Base-by-base conservation (phyloP, 37 sponge, comb jelly and placozoan genomes). In the Cliona cf. orientalis region DNA sequence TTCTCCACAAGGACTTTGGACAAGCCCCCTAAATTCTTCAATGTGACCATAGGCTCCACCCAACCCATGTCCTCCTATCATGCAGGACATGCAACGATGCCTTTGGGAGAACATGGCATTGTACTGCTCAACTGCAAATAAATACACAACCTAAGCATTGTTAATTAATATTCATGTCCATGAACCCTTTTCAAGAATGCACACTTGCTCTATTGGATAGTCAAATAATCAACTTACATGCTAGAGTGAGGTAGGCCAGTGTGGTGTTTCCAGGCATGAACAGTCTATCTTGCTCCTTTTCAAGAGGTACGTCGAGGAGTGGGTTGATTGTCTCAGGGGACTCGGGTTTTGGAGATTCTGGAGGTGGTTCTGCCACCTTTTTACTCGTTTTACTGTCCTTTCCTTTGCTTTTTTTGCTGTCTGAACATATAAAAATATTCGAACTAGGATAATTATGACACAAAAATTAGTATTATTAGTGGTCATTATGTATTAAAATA, bases 191-290 rank as follows among this genome's bases (percentile, higher is more conserved):
- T n/a, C n/a, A n/a, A n/a, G n/a, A n/a, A 49, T 49, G 55, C 55
- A 49, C 55, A 11, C 11, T 19, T 19, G 55, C 55, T 19, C 11
- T 11, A 19, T 49, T 49, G 14, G 17, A 17, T 17, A 49, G 17
- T 49, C 11, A 17, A 11, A 49, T 49, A 49, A 62, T 6, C 23
- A 28, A 37, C 78, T 63, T 41, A 78, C 78, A 78, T 64, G 78
- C 46, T 36, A 78, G 45, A 1, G 31, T 35, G 32, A 78, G 66
- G 66, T 41, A 65, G 33, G 65, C 53, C 17, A 78, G 46, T 6
- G 17, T 65, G 1, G 49, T 65, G 66, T 78, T 78, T 17, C 78
- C 78, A 22, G 78, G 49, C 19, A 78, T 9, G 37, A 42, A 28
- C 31, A 63, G 5, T n/a, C 31, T 41, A 25, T 81, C 59, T 1